Base-by-base conservation (phyloP, 92 coral and sea anemone species). In the Porites cylindrica region DNA sequence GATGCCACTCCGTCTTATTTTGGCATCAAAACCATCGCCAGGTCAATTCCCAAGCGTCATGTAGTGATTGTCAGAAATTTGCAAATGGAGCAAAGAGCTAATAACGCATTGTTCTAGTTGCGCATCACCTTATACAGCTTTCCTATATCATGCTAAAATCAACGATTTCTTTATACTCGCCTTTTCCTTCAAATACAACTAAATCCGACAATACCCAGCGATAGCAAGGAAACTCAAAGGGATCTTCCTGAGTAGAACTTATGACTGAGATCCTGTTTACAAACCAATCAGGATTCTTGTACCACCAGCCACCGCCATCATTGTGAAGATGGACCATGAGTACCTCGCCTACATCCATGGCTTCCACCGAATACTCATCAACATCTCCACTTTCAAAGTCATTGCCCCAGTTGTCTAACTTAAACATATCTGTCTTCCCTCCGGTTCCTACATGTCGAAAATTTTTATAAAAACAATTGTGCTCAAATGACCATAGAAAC, bases 331-430 rank as follows among this genome's bases (percentile, higher is more conserved):
- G 90, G 73, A 95, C 80, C 54, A 92, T 63, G 58, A 91, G 69
- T 70, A 97, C 72, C 32, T 93, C 97, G 9, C 99, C 99, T 12
- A 97, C 94, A 65, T 97, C 98, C 88, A 90, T 87, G 13, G 90
- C 92, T 66, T 90, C 90, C 20, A 95, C 74, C 19, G 29, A 12
- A 83, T 95, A 97, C 9, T 82, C 89, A 74, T 95, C 96, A 16
- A 76, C 50, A 8, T 84, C 77, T 6, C 96, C 96, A 60, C 81
- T 80, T 81, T 91, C 95, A 19, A 87, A 90, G 81, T 91, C 98
- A 51, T 77, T 63, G 60, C 85, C 84, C 88, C 92, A 80, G 14
- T 76, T 83, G 90, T 84, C 92, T 26, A 97, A 66, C 70, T 81
- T 64, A 66, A 92, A 20, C 19, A 70, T 84, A 29, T 93, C 97